Percentiles rank a stretch among this genome's conserved stretches.
These are phyloP conservation scores for Tiliacea aurago DNA, from an alignment of 2,888 invertebrate genomes.

Conservation along the genomic window DNA sequence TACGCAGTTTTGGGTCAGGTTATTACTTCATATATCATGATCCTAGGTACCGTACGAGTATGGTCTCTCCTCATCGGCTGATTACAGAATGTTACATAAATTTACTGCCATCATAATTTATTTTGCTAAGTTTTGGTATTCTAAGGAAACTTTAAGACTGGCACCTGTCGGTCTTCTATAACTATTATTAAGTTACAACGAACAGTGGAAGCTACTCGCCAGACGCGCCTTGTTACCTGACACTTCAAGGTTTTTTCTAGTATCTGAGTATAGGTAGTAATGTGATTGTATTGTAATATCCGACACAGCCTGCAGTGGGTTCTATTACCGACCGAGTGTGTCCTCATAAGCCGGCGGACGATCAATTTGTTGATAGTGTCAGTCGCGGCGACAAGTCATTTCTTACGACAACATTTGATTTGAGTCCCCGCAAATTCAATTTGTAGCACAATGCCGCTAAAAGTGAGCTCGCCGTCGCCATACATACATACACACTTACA, in stretches of 20 bases:
- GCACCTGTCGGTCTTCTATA: neutral
- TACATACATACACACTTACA: slow-evolving; percentile 28
- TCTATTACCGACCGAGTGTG: slow-evolving; percentile 36
- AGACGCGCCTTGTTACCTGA: neutral
- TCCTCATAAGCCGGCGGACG: slow-evolving; percentile 68
- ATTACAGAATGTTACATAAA: neutral
- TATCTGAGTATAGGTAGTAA: slow-evolving; percentile 16
- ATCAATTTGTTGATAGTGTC: slow-evolving; percentile 90
- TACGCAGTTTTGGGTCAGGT: neutral
- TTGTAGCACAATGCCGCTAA: slow-evolving; percentile 82
- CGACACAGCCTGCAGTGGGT: slow-evolving; percentile 32
- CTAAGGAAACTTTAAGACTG: neutral
- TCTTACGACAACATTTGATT: slow-evolving; percentile 88
- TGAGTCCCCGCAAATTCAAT: slow-evolving; percentile 87
- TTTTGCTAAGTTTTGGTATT: neutral
- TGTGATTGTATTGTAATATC: slow-evolving; percentile 45
- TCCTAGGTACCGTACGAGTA: neutral
- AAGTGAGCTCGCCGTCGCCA: slow-evolving; percentile 54
- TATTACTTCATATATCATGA: neutral
- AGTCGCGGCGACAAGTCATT: slow-evolving; percentile 85
- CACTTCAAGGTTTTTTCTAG: neutral
- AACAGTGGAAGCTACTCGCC: neutral
- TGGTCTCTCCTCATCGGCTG: neutral
- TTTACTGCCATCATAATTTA: neutral
- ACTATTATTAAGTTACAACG: too few relatives aligned